Evolutionary conservation across 2,797 vertebrate genomes (phyloP).

Genomic region (Garrulus glandarius): DNA sequence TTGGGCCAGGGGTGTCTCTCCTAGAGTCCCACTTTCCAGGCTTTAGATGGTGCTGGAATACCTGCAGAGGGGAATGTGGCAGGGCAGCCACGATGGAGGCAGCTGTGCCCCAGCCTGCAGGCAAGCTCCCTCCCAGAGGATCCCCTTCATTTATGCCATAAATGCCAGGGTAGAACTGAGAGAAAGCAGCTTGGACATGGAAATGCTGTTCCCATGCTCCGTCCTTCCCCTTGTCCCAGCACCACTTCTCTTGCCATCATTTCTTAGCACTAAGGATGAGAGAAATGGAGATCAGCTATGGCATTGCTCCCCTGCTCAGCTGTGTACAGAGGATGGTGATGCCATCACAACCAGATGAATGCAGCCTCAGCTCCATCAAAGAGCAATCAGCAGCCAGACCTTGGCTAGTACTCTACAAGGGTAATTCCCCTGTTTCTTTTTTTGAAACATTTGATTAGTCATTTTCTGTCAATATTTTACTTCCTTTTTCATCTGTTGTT

Average conservation of each 20-base stretch:
- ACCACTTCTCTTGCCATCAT: accelerated
- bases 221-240: not conserved
- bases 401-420: not conserved
- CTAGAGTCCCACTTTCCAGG: not conserved
- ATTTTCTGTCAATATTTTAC: not conserved
- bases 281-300: not conserved
- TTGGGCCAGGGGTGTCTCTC: accelerated
- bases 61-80: not conserved
- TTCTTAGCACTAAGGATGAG: not conserved
- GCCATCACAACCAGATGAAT: not conserved
- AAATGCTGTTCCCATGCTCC: not conserved
- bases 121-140: not conserved
- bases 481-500: not conserved
- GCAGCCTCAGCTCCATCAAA: not conserved
- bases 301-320: not conserved
- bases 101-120: not conserved
- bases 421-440: not conserved
- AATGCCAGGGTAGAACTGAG: not conserved
- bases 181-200: not conserved
- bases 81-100: not conserved
- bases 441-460: not conserved
- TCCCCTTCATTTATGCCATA: not conserved
- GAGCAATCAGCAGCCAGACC: not conserved
- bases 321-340: accelerated
- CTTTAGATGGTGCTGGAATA: not conserved